phyloP scores from a whole-genome alignment of 92 coral and sea anemone genomes.

The Parazoanthus atlanticus region DNA sequence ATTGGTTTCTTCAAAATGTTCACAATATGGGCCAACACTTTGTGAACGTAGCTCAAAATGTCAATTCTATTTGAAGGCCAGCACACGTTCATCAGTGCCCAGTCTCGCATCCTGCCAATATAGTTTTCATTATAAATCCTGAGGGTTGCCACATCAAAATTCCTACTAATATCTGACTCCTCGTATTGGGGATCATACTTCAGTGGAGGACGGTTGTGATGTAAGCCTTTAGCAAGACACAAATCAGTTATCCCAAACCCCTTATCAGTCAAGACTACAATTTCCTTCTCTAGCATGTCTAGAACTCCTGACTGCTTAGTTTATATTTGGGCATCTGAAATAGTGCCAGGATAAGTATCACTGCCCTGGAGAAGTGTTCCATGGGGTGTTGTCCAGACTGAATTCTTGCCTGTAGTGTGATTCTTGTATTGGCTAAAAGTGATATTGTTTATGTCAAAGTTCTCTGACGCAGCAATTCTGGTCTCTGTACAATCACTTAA shows the following conservation, averaged over 20 bases:
- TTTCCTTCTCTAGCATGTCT: constrained; percentile 44
- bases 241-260: constrained; percentile 17
- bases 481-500: constrained; percentile 50
- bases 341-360: constrained; percentile 53
- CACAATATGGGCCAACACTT: constrained; percentile 47
- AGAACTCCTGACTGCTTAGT: no score
- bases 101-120: constrained; percentile 52
- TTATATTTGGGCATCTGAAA: neutral
- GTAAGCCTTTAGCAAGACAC: constrained; percentile 51
- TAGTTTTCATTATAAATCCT: constrained; percentile 44
- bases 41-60: constrained; percentile 40
- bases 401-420: constrained; percentile 59
- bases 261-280: constrained; percentile 59
- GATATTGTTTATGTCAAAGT: constrained; percentile 55
- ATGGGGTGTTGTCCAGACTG: constrained; percentile 56
- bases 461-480: constrained; percentile 43
- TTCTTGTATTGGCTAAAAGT: constrained; percentile 59
- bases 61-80: no score
- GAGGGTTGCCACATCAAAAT: constrained; percentile 65
- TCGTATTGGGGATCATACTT: constrained; percentile 12
- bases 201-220: constrained; percentile 35
- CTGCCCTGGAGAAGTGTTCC: constrained; percentile 42
- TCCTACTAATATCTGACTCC: constrained; percentile 39
- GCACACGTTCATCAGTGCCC: no score
- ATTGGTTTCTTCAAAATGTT: constrained; percentile 23